phyloP scores from a whole-genome alignment of 2,888 invertebrate genomes.

The Acrobasis suavella region DNA sequence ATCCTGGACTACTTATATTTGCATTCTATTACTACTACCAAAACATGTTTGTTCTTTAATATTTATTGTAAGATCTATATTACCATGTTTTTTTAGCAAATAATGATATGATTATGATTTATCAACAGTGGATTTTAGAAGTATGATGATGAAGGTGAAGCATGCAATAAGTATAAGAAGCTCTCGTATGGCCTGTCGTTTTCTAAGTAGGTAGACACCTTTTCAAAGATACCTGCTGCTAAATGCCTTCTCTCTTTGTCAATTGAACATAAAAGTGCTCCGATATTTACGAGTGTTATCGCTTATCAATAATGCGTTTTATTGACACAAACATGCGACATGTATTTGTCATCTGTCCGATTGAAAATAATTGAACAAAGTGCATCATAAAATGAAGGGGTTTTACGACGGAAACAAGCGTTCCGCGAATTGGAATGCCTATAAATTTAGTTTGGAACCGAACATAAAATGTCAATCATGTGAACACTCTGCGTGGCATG shows the following conservation, averaged over 20 bases:
- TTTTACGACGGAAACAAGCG: conserved; percentile 57
- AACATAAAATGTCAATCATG: conserved; percentile 69
- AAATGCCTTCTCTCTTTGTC: conserved; percentile 16
- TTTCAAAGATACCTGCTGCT: conserved; percentile 11
- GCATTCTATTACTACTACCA: too few species aligned
- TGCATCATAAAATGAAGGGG: conserved; percentile 54
- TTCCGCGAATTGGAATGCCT: conserved; percentile 70
- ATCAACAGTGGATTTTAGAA: too few species aligned
- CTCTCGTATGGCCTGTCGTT: too few species aligned
- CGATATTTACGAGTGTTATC: conserved; percentile 2
- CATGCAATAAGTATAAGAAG: too few species aligned
- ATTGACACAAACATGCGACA: conserved; percentile 30
- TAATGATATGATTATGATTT: too few species aligned
- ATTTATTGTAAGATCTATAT: too few species aligned
- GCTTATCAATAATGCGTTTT: conserved; percentile 17
- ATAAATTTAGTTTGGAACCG: conserved; percentile 64
- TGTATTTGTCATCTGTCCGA: conserved; percentile 42
- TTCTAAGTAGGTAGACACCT: background rate
- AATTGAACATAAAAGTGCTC: background rate
- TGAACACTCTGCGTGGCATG: conserved; percentile 44
- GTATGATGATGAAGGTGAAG: too few species aligned
- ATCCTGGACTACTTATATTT: too few species aligned
- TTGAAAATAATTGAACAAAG: conserved; percentile 47
- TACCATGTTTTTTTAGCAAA: too few species aligned
- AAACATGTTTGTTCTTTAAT: too few species aligned